Evolutionary conservation across 2,113 vertebrate genomes (phyloP), one percentile per base, ranked within the genome.

Genomic region (Alligator mississippiensis): DNA sequence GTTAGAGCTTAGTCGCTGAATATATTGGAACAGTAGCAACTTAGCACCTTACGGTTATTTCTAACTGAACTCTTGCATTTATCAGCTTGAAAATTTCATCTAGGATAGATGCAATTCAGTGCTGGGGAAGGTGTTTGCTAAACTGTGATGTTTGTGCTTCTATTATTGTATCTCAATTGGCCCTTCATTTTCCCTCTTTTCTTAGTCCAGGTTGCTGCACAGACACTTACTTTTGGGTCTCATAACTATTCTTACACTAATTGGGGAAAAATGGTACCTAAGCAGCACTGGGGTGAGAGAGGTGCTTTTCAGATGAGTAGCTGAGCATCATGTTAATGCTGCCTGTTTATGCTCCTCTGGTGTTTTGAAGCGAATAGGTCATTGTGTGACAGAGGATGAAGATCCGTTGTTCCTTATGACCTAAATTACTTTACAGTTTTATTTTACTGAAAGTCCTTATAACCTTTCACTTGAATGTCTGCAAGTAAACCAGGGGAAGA

Each of bases 31-130:
- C 68, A 85, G 88, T 84, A 76, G 66, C 7, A 82, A 11, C 47
- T 27, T 63, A 34, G 47, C 55, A 82, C 34, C 57, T 34, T 2
- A 3, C 77, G 93, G 85, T 95, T 94, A 90, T 84, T 92, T 83
- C 72, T 88, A 0, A 0, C 28, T 64, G 78, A 38, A 87, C 87
- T 89, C 47, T 78, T 86, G 70, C 62, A 1, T 92, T 70, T 4
- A 4, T 68, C 60, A 84, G 64, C 79, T 47, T 18, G 6, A 3
- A 5, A 28, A 17, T 83, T 21, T 9, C 58, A 66, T 2, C 64
- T 27, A 9, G 2, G 16, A 60, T 22, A 10, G 78, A 13, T 10
- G 64, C 47, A 0, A 60, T 77, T 59, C 63, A 2, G 78, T 16
- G 78, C 13, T 59, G 38, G 19, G 24, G 62, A 25, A n/a, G 59